Conservation (phyloP, 2,797 vertebrate genomes). For the Mus minutoides region DNA sequence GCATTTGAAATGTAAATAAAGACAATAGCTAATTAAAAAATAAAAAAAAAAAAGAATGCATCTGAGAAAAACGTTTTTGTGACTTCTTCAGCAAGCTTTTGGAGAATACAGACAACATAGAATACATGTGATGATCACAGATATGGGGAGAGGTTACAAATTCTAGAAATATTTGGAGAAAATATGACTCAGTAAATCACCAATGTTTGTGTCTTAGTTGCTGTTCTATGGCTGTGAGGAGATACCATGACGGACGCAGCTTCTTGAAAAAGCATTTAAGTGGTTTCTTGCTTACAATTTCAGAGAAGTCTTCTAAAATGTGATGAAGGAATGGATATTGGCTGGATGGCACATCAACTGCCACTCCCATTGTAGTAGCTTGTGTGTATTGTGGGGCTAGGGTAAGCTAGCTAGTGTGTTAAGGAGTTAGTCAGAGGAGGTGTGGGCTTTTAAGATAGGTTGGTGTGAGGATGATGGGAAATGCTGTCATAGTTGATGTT, state of each 20-base stretch:
- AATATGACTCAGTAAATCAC: not conserved
- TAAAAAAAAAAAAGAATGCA: no score
- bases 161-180: slow-evolving; percentile 44
- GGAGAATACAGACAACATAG: not conserved
- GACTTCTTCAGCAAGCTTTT: not conserved
- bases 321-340: not conserved
- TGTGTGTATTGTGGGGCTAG: not conserved
- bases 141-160: not conserved
- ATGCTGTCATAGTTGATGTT: not conserved
- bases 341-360: no score
- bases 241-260: not conserved
- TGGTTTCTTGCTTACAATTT: not conserved
- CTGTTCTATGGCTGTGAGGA: not conserved
- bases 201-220: not conserved
- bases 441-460: not conserved
- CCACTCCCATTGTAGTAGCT: not conserved
- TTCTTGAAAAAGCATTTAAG: not conserved
- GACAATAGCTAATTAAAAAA: no score
- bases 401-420: not conserved
- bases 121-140: not conserved
- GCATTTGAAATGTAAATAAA: no score
- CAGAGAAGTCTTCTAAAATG: not conserved
- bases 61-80: not conserved
- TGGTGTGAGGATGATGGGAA: not conserved
- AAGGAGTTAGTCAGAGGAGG: not conserved